A percentile compares a stretch with the other conserved stretches of the same genome.
Evolutionary conservation across 2,888 invertebrate genomes (phyloP).

Genomic region (Lacanobia oleracea): DNA sequence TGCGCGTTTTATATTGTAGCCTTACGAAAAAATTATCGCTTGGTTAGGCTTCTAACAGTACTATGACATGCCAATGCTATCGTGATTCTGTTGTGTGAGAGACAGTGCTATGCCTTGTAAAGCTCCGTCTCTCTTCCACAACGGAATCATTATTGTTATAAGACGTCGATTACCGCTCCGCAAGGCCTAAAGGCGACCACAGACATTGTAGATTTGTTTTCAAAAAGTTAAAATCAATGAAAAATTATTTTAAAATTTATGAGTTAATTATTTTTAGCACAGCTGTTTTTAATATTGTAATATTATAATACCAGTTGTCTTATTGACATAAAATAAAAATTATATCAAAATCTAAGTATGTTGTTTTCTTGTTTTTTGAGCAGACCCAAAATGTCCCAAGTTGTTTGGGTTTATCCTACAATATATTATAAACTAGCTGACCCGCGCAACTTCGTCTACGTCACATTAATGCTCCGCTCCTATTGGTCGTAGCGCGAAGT

Average conservation of each 20-base stretch:
- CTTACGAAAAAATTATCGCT: slow-evolving; percentile 20
- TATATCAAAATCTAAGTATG: background rate
- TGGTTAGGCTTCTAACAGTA: background rate
- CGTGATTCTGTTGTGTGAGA: too few relatives aligned
- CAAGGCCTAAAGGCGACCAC: background rate
- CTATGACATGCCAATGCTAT: too few relatives aligned
- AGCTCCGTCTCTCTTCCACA: too few relatives aligned
- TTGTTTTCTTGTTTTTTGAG: background rate
- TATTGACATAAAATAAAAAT: slow-evolving; percentile 40
- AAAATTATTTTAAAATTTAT: slow-evolving; percentile 21
- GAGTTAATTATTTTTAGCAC: slow-evolving; percentile 14
- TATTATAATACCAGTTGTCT: slow-evolving; percentile 19
- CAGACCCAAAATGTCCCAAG: background rate
- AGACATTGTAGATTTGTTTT: background rate
- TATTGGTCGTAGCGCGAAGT: too few relatives aligned
- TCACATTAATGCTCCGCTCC: too few relatives aligned
- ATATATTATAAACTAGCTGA: too few relatives aligned
- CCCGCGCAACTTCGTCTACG: too few relatives aligned
- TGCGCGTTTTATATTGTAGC: slow-evolving; percentile 25
- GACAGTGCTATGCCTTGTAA: too few relatives aligned
- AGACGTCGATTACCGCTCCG: background rate
- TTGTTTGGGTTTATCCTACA: too few relatives aligned
- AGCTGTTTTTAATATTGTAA: slow-evolving; percentile 17
- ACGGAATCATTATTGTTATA: too few relatives aligned
- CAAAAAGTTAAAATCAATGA: background rate